Evolutionary conservation across 2,797 vertebrate genomes (phyloP).

Genomic region (Eidolon dupreanum): DNA sequence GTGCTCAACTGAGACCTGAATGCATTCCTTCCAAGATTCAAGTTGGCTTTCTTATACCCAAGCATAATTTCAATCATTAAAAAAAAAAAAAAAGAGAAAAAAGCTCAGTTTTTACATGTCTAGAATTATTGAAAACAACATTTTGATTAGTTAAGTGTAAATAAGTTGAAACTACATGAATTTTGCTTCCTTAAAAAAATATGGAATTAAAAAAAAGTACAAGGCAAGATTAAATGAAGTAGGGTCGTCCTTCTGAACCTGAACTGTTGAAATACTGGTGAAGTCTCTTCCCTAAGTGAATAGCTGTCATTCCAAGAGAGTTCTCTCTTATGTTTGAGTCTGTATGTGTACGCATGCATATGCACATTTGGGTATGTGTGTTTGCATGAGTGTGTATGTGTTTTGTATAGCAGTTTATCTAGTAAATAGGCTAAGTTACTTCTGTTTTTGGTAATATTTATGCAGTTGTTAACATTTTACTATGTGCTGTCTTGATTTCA

Average conservation of each 20-base stretch:
- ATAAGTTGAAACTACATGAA: neutral
- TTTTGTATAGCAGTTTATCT: neutral
- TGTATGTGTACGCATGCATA: neutral
- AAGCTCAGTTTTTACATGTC: neutral
- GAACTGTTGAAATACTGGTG: neutral
- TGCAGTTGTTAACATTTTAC: neutral
- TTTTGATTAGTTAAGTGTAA: conserved; percentile 16
- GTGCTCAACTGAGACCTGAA: neutral
- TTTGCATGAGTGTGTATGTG: neutral
- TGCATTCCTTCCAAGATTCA: neutral
- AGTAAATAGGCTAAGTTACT: neutral
- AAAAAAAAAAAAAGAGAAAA: neutral
- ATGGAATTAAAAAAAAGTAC: neutral
- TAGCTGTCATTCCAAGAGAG: neutral
- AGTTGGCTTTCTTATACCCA: neutral
- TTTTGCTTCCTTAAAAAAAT: neutral
- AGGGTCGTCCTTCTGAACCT: neutral
- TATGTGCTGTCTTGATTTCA: neutral
- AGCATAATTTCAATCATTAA: neutral
- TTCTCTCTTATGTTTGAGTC: neutral
- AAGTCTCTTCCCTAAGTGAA: neutral
- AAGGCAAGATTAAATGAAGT: neutral
- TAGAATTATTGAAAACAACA: neutral
- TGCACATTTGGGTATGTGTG: neutral
- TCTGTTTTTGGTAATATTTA: neutral